Percentiles rank a stretch among this genome's conserved stretches.
These are phyloP conservation scores for Rutpela maculata DNA, from an alignment of 2,888 invertebrate genomes.

Conservation along the genomic window DNA sequence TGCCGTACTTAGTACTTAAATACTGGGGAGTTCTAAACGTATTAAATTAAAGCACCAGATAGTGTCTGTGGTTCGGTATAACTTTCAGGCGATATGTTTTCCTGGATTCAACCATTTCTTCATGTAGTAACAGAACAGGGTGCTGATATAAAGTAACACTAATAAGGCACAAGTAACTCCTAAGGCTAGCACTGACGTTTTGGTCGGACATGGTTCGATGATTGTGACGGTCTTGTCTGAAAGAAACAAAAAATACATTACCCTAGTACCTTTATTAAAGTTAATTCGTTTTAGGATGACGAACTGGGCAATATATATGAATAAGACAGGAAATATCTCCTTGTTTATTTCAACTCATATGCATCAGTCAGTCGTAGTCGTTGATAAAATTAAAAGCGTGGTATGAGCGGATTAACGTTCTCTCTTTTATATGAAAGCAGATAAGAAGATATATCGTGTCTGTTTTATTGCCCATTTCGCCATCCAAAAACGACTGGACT, in stretches of 20 bases:
- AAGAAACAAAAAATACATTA: constrained; percentile 63
- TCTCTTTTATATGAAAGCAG: too few relatives aligned
- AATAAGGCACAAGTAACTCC: constrained; percentile 94
- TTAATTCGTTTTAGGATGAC: too few relatives aligned
- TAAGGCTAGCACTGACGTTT: constrained; percentile 91
- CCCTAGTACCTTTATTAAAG: not conserved
- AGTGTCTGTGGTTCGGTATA: constrained; percentile 50
- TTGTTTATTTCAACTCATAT: too few relatives aligned
- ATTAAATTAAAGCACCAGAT: constrained; percentile 56
- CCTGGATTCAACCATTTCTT: constrained; percentile 92
- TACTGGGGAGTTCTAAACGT: constrained; percentile 34
- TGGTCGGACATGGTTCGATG: constrained; percentile 93
- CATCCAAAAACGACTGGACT: too few relatives aligned
- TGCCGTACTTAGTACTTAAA: constrained; percentile 43
- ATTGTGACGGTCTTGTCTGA: constrained; percentile 93
- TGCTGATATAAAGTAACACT: constrained; percentile 92
- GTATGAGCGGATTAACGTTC: too few relatives aligned
- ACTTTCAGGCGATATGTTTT: constrained; percentile 83
- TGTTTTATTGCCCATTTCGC: too few relatives aligned
- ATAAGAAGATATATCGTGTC: too few relatives aligned
- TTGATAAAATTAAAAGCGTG: too few relatives aligned
- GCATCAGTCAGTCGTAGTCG: too few relatives aligned
- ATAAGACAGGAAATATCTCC: too few relatives aligned
- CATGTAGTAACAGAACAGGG: constrained; percentile 94
- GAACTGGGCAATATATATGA: too few relatives aligned